A percentile compares a stretch with the other conserved stretches of the same genome.
These are phyloP conservation scores for Micromys minutus DNA, from an alignment of 2,113 vertebrate genomes.

Conservation along the genomic window DNA sequence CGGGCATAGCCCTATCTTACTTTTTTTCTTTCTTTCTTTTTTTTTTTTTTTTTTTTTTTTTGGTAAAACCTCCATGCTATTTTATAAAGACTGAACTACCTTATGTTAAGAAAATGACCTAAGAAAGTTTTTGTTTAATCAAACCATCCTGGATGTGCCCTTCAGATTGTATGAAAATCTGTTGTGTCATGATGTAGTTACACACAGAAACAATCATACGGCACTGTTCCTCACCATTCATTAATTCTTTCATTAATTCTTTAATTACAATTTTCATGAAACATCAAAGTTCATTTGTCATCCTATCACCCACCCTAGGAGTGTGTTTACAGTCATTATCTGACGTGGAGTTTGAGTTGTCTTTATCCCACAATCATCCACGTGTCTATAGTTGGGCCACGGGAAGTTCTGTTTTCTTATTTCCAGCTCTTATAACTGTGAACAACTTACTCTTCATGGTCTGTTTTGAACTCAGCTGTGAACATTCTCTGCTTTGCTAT, in stretches of 20 bases:
- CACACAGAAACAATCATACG: not conserved
- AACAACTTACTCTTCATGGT: not conserved
- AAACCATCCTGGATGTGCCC: not conserved
- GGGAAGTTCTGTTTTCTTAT: not conserved
- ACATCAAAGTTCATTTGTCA: not conserved
- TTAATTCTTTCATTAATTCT: not conserved
- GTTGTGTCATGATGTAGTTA: not conserved
- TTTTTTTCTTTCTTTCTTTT: no score
- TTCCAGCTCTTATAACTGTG: not conserved
- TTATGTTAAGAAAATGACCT: not conserved
- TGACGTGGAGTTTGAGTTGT: no score
- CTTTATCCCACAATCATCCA: not conserved
- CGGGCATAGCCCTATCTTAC: not conserved
- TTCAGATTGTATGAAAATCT: not conserved
- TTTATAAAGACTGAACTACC: not conserved
- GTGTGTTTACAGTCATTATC: not conserved
- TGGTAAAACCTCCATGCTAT: not conserved
- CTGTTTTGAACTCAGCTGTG: not conserved
- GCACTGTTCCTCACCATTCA: not conserved
- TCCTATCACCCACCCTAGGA: not conserved
- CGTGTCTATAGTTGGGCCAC: not conserved
- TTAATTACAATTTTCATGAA: not conserved
- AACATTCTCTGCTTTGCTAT: not conserved
- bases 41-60: no score
- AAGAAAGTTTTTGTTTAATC: not conserved